Evolutionary conservation across 2,113 vertebrate genomes (phyloP), one percentile per base, ranked within the genome.

Genomic region (Quiscalus mexicanus): DNA sequence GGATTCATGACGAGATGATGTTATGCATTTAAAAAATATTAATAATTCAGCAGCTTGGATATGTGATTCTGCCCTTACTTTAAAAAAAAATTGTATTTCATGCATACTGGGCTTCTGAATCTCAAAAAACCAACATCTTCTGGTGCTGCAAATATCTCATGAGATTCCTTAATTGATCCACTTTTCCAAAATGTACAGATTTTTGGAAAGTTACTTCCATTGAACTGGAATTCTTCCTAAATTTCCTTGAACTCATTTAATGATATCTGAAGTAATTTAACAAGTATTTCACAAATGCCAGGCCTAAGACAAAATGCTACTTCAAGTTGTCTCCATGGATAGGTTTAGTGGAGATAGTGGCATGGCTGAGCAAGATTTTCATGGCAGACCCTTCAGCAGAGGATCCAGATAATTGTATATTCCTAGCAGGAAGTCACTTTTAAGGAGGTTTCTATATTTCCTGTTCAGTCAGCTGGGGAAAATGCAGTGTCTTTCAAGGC

Each of bases 91-190:
- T 58, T 24, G 76, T 88, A 88, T 96, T 96, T 91, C 89, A 90
- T 95, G 81, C 27, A 23, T 88, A 93, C 41, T 91, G 41, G 86
- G 70, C 94, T 95, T 88, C 80, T 84, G 69, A 93, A 81, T 95
- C 10, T 55, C 88, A 97, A 90, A 93, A 79, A 95, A 30, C 10
- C 47, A 93, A 58, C 56, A 77, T 91, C 55, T 88, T 58, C 84
- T 97, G 94, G 89, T 87, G 31, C 50, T 65, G 44, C 39, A 89
- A 77, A 33, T 87, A 68, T 94, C 96, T 96, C 86, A 62, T 31
- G 87, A 96, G 93, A 96, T 96, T 89, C 62, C 59, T 91, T 97
- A 97, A 97, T 68, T 98, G 90, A 96, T 93, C 62, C 63, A 63
- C 73, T 97, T 96, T 55, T 71, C 84, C 67, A 97, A 96, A 94